Conservation (phyloP, 2,113 vertebrate species). For the Vulpes vulpes region DNA sequence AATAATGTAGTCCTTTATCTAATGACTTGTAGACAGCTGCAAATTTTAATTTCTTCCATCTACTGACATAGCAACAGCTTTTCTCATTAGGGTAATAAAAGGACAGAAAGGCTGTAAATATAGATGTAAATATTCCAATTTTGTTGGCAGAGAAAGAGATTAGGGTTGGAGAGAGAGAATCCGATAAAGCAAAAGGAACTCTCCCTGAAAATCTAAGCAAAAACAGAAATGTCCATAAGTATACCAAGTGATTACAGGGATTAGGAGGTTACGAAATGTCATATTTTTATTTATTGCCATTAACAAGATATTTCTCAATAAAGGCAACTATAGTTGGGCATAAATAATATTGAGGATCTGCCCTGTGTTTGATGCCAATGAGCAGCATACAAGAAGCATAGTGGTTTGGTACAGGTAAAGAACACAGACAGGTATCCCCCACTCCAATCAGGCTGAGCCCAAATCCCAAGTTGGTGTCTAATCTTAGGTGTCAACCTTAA, state of each 20-base stretch:
- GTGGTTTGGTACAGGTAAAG: neutral
- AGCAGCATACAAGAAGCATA: neutral
- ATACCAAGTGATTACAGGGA: neutral
- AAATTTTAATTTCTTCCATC: constrained; percentile 25
- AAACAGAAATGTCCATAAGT: neutral
- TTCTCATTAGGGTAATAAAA: neutral
- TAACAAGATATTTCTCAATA: neutral
- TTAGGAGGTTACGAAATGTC: neutral
- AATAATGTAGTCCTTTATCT: neutral
- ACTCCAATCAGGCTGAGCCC: neutral
- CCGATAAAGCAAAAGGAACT: neutral
- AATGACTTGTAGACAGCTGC: neutral
- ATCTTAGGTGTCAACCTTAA: neutral
- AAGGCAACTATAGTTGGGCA: neutral
- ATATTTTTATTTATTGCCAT: neutral
- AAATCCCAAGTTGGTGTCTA: neutral
- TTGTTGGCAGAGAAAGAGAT: neutral
- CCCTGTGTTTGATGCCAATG: neutral
- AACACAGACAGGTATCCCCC: neutral
- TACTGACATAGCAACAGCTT: neutral
- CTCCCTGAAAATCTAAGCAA: neutral
- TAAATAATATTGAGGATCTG: neutral
- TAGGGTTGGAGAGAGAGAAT: neutral
- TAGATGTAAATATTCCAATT: neutral
- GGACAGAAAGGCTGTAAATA: neutral